Evolutionary conservation across 2,113 vertebrate genomes (phyloP).

Genomic region (Elgaria multicarinata): DNA sequence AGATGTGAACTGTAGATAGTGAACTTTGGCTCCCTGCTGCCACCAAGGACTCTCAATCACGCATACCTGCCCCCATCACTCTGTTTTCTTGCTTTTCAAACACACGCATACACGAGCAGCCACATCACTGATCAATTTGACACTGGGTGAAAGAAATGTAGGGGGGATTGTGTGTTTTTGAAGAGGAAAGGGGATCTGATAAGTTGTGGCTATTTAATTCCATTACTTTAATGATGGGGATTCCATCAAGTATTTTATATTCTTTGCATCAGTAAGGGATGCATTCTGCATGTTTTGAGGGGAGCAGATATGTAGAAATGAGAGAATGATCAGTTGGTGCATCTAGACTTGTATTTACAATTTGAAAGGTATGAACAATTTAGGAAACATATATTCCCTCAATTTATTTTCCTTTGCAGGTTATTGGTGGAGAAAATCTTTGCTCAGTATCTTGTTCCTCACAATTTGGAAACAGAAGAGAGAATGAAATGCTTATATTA

Average conservation of each 20-base stretch:
- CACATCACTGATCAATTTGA: background rate
- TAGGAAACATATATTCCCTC: background rate
- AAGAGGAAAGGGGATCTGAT: background rate
- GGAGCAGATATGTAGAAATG: background rate
- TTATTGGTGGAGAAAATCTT: slow-evolving; percentile 99
- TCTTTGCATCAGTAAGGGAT: background rate
- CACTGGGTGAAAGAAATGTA: background rate
- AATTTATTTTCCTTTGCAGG: slow-evolving; percentile 74
- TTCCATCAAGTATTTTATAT: background rate
- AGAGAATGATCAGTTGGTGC: background rate
- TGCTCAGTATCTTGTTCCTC: slow-evolving; percentile 97
- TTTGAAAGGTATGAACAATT: background rate
- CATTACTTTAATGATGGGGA: background rate
- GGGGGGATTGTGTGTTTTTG: background rate
- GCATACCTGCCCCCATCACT: too few relatives aligned
- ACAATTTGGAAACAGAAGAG: slow-evolving; percentile 98
- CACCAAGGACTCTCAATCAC: too few relatives aligned
- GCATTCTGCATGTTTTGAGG: background rate
- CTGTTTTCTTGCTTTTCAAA: too few relatives aligned
- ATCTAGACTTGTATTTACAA: background rate
- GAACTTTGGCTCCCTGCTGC: too few relatives aligned
- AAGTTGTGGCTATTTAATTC: background rate
- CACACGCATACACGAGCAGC: too few relatives aligned
- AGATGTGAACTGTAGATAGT: too few relatives aligned
- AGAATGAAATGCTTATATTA: slow-evolving; percentile 99